Evolutionary conservation across 1,140 invertebrate species (phyloP).

Genomic region (Rhagoletis pomonella): DNA sequence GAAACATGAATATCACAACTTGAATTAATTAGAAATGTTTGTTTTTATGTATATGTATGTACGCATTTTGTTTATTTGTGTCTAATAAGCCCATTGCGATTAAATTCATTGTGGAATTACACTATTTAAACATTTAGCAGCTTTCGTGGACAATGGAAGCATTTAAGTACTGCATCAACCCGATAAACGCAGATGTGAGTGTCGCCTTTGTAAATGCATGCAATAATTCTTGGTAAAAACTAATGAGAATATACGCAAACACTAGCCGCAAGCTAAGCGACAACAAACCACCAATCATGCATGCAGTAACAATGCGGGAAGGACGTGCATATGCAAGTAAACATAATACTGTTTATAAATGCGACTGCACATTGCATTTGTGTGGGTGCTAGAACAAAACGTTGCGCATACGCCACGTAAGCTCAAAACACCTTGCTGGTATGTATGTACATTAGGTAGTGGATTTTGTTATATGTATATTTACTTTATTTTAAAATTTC

Average conservation of each 20-base stretch:
- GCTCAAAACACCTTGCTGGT: no score
- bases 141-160: background rate
- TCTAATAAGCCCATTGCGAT: no score
- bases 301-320: background rate
- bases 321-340: background rate
- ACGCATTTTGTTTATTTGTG: no score
- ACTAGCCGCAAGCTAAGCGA: background rate
- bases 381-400: background rate
- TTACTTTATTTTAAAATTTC: no score
- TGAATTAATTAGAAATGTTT: no score
- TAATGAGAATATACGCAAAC: conserved; percentile 11
- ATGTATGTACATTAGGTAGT: no score
- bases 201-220: background rate
- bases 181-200: background rate
- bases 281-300: background rate
- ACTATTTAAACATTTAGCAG: no score
- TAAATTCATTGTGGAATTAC: no score
- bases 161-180: background rate
- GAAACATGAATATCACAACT: no score
- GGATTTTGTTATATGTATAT: no score
- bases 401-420: conserved; percentile 3
- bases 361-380: background rate
- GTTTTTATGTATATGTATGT: no score
- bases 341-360: background rate
- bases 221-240: background rate